phyloP scores from a whole-genome alignment of 1,140 invertebrate genomes.

The Drosophila ironensis region DNA sequence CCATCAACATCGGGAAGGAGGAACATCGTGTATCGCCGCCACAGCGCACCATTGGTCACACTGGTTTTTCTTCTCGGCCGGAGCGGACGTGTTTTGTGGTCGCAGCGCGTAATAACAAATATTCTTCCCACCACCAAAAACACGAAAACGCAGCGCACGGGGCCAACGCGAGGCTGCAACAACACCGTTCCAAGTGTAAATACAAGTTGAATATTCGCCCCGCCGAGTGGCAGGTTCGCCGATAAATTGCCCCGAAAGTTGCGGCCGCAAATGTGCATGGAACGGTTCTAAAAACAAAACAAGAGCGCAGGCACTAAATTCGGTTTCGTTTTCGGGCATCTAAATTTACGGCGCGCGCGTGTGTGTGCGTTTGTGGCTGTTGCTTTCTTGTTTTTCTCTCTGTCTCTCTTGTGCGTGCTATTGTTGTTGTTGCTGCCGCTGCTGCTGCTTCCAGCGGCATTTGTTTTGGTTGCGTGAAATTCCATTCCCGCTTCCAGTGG shows the following conservation, averaged over 20 bases:
- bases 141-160: no score
- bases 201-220: no score
- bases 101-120: constrained; percentile 6
- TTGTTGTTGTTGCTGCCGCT: constrained; percentile 2
- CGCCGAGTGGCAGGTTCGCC: no score
- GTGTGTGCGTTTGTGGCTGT: constrained; percentile 16
- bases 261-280: constrained; percentile 26
- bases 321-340: constrained; percentile 27
- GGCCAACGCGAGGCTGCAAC: no score
- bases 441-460: constrained; percentile 17
- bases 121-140: no score
- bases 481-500: constrained; percentile 29
- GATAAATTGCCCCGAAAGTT: no score
- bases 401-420: neutral
- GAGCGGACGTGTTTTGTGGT: constrained; percentile 33
- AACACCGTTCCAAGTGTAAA: no score
- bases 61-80: no score
- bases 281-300: constrained; percentile 59
- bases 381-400: constrained; percentile 10
- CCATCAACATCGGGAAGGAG: no score
- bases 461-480: constrained; percentile 50
- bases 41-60: no score
- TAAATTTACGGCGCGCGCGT: constrained; percentile 44
- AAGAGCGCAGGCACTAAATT: constrained; percentile 19
- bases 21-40: no score